Evolutionary conservation across 2,888 invertebrate species (phyloP).

Genomic region (Habroteleia sp.): DNA sequence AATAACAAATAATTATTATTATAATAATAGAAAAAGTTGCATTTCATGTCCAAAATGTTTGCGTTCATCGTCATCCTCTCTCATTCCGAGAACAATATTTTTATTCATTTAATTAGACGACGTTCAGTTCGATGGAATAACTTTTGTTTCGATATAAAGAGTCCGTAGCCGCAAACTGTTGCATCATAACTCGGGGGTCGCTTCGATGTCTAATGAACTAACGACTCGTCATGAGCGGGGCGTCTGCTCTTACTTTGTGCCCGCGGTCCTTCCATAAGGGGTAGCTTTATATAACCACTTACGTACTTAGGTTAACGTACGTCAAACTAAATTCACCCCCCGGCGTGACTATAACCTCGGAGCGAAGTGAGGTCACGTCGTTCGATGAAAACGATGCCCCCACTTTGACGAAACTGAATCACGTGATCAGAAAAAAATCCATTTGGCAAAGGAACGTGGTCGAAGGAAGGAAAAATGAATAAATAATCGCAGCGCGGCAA

Average conservation of each 20-base stretch:
- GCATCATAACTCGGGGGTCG: conserved; percentile 74
- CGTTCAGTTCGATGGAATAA: conserved; percentile 48
- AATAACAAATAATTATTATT: too few relatives aligned
- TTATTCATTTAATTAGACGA: too few relatives aligned
- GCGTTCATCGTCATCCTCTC: too few relatives aligned
- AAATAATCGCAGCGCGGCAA: conserved; percentile 41
- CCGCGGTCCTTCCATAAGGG: conserved; percentile 64
- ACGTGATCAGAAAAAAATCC: conserved; percentile 46
- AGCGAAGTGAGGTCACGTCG: conserved; percentile 65
- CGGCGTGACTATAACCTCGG: conserved; percentile 64
- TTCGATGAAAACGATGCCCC: conserved; percentile 69
- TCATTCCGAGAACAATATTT: too few relatives aligned
- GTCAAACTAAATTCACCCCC: conserved; percentile 71
- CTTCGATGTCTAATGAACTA: conserved; percentile 71
- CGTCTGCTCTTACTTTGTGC: conserved; percentile 37
- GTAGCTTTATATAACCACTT: conserved; percentile 70
- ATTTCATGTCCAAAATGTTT: too few relatives aligned
- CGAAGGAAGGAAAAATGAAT: too few relatives aligned
- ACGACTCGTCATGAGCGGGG: conserved; percentile 64
- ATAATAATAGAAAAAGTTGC: too few relatives aligned
- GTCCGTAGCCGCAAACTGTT: conserved; percentile 77
- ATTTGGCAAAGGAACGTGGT: conserved; percentile 42
- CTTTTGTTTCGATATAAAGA: conserved; percentile 52
- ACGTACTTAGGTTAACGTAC: conserved; percentile 70
- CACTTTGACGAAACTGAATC: conserved; percentile 22